Evolutionary conservation across 2,888 invertebrate genomes (phyloP).

Genomic region (Diarsia mendica): DNA sequence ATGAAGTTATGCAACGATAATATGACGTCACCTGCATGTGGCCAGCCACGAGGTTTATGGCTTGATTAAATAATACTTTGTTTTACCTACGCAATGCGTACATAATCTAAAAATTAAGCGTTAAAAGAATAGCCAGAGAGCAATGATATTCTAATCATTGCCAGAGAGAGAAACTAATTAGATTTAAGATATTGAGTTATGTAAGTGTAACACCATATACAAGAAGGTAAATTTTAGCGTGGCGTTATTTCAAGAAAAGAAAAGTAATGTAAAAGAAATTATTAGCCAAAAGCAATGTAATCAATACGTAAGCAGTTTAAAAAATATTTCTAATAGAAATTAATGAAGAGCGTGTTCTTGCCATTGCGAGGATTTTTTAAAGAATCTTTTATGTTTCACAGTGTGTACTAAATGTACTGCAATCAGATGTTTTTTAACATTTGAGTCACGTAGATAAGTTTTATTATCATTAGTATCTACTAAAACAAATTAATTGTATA

Average conservation of each 20-base stretch:
- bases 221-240: not conserved
- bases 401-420: not conserved
- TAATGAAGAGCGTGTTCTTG: not conserved
- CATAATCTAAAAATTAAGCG: not conserved
- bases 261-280: not conserved
- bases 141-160: too few relatives aligned
- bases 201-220: rapidly evolving
- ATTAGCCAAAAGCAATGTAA: not conserved
- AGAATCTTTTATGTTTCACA: not conserved
- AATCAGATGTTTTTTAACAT: not conserved
- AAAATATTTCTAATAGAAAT: constrained; percentile 22
- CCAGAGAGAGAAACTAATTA: not conserved
- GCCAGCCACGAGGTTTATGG: not conserved
- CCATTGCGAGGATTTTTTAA: not conserved
- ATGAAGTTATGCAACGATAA: constrained; percentile 23
- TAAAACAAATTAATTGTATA: constrained; percentile 15
- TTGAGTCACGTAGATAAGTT: constrained; percentile 10
- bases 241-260: not conserved
- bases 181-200: not conserved
- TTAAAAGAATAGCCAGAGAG: not conserved
- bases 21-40: constrained; percentile 18
- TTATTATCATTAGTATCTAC: constrained; percentile 9
- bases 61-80: not conserved
- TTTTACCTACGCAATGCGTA: not conserved
- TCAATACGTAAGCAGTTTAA: constrained; percentile 6